Conservation (phyloP, 2,113 vertebrate genomes). For the Pseudopodoces humilis region DNA sequence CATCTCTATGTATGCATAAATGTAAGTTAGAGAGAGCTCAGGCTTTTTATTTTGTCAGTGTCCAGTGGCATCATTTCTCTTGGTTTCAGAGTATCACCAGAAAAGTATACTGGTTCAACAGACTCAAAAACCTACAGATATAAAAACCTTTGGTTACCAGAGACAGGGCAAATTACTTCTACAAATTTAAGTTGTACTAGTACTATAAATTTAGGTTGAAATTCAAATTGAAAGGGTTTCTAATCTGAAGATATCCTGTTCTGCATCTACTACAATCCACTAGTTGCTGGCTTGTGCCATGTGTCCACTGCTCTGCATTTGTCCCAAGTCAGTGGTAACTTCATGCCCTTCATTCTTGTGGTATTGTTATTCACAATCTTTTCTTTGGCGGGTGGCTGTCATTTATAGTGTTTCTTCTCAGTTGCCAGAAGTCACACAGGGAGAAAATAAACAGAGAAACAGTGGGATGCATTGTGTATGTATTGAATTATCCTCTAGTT, state of each 20-base stretch:
- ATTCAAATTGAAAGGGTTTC: neutral
- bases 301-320: neutral
- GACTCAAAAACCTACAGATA: neutral
- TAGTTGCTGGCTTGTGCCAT: neutral
- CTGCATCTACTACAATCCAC: neutral
- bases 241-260: neutral
- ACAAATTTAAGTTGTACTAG: too few relatives aligned
- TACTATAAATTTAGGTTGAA: neutral
- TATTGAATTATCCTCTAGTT: constrained; percentile 52
- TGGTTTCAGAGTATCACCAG: neutral
- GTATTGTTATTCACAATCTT: constrained; percentile 61
- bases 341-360: constrained; percentile 41
- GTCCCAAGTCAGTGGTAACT: constrained; percentile 33
- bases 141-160: neutral
- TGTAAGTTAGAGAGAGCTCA: neutral
- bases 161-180: neutral
- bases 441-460: constrained; percentile 62
- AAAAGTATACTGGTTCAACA: neutral
- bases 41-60: neutral
- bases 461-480: constrained; percentile 43
- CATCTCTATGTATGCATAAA: neutral
- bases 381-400: constrained; percentile 39
- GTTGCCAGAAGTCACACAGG: constrained; percentile 49
- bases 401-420: constrained; percentile 21
- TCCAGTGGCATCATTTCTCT: neutral